Evolutionary conservation across 1,140 invertebrate genomes (phyloP), one percentile per base, ranked within the genome.

Genomic region (Phocides pigmalion): DNA sequence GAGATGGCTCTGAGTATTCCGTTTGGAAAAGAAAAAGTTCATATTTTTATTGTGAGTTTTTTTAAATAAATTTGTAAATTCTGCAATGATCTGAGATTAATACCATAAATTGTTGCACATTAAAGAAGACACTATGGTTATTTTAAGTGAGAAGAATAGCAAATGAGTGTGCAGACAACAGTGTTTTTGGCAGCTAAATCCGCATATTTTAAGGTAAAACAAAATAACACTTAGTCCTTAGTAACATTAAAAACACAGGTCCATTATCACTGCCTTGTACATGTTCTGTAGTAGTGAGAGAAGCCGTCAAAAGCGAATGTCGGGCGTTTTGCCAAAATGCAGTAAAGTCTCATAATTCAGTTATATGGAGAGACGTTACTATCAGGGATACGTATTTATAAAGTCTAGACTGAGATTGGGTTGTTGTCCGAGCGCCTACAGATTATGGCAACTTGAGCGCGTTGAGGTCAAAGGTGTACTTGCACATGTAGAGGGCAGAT

Each of bases 311-410:
- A 69, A 67, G 37, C 19, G 46, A 61, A 39, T 67, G 53, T 44
- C 47, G 49, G 76, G 76, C 70, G n/a, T n/a, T 12, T 32, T 64
- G 72, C 76, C 76, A 78, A 71, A 61, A 68, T 72, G 62, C 63
- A 68, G 58, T 61, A 65, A 22, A 37, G 20, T 17, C 39, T 42
- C 12, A 20, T 42, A 41, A 41, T 42, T 62, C 56, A 54, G 49
- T 19, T 35, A 16, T 20, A 53, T 56, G 9, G 19, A 56, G 16
- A 53, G 16, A 42, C 14, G 17, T 54, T 54, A 39, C 51, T 17
- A 22, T 20, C 39, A 44, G 39, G 11, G 15, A 56, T 28, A 56
- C 6, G 15, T 56, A 56, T 56, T 56, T 56, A 56, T 56, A 56
- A 56, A 56, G 53, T 42, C 39, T 56, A 56, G 37, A 41, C 37